These are phyloP conservation scores for Tympanoctomys barrerae DNA, from an alignment of 2,797 vertebrate species.

Conservation along the genomic window DNA sequence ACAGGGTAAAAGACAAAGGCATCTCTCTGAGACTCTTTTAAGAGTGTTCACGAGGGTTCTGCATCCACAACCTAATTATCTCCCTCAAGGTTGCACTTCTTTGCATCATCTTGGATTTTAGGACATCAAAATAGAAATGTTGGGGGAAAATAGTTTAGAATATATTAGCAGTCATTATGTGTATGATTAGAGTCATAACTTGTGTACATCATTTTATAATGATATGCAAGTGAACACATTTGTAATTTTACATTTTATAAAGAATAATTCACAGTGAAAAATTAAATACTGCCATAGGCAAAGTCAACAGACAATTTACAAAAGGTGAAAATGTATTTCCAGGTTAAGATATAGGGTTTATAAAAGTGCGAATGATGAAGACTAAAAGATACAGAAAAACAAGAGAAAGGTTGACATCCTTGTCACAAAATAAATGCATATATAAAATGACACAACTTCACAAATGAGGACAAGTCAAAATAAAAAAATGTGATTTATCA, in stretches of 20 bases:
- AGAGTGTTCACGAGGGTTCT: not conserved
- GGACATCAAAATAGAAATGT: not conserved
- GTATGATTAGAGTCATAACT: not conserved
- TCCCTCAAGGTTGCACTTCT: not conserved
- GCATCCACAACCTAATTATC: not conserved
- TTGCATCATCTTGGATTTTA: not conserved
- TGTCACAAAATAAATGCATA: not conserved
- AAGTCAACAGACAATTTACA: not conserved
- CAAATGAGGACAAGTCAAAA: constrained; percentile 23
- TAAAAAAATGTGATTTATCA: not conserved
- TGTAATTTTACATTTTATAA: not conserved
- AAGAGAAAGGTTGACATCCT: not conserved
- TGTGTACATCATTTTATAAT: not conserved
- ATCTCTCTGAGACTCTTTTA: not conserved
- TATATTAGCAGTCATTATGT: not conserved
- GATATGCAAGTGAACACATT: not conserved
- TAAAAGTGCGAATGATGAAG: not conserved
- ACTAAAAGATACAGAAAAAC: not conserved
- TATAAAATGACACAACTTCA: not conserved
- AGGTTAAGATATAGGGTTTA: not conserved
- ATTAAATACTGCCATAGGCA: not conserved
- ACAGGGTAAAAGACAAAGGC: not conserved
- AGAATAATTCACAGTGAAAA: not conserved
- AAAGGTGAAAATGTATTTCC: not conserved
- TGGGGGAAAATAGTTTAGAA: not conserved